Evolutionary conservation across 2,113 vertebrate genomes (phyloP).

Genomic region (Grammomys surdaster): DNA sequence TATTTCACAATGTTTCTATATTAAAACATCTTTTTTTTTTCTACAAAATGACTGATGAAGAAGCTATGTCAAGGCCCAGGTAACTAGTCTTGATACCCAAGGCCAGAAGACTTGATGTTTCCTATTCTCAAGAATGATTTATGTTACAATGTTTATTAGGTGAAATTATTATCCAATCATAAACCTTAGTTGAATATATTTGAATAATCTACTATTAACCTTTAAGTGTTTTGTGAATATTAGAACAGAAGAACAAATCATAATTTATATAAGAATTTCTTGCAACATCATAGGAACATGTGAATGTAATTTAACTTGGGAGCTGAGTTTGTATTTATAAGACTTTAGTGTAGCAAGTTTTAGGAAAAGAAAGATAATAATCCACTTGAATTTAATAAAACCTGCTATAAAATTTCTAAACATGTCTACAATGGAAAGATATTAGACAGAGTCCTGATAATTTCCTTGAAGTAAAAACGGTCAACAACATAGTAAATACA

Average conservation of each 20-base stretch:
- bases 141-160: background rate
- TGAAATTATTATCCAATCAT: background rate
- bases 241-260: background rate
- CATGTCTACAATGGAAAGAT: background rate
- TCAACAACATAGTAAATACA: background rate
- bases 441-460: background rate
- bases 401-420: background rate
- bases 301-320: background rate
- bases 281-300: background rate
- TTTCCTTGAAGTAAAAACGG: background rate
- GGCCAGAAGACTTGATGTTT: background rate
- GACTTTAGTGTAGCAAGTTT: background rate
- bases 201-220: background rate
- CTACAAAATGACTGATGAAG: background rate
- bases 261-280: background rate
- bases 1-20: background rate
- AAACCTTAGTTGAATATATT: background rate
- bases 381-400: background rate
- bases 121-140: background rate
- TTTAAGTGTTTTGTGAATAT: background rate
- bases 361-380: background rate
- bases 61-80: background rate
- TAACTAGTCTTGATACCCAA: background rate
- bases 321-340: background rate
- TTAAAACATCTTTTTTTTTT: background rate